These are phyloP conservation scores for Phrynosoma platyrhinos DNA, from an alignment of 2,113 vertebrate genomes.

Conservation along the genomic window DNA sequence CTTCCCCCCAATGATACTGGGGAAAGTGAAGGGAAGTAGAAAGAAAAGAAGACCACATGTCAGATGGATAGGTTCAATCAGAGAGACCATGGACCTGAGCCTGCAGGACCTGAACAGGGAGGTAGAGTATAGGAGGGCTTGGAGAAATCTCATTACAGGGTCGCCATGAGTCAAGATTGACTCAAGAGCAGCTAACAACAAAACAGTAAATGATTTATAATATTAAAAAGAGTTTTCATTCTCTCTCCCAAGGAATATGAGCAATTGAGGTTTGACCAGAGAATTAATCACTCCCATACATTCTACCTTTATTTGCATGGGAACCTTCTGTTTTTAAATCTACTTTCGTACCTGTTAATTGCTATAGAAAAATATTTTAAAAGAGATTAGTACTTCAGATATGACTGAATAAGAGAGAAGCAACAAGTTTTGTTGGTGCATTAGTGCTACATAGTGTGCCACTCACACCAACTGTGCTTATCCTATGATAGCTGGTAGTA, in stretches of 20 bases:
- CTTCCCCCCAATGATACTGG: no score
- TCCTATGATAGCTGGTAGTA: not conserved
- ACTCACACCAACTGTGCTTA: not conserved
- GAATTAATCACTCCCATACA: conserved; percentile 10
- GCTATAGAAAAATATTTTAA: not conserved
- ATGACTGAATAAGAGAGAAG: conserved; percentile 25
- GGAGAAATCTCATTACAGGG: no score
- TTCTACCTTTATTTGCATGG: conserved; percentile 16
- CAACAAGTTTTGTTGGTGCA: not conserved
- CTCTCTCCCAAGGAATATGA: not conserved
- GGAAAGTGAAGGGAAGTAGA: no score
- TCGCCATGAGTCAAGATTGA: no score
- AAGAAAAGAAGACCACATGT: no score
- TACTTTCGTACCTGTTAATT: conserved; percentile 13
- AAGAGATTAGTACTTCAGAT: conserved; percentile 22
- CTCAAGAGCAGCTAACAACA: no score
- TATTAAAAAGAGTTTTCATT: conserved; percentile 15
- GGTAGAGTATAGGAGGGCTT: no score
- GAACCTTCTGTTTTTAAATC: conserved; percentile 32
- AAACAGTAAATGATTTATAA: not conserved
- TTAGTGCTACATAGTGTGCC: not conserved
- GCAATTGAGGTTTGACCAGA: not conserved
- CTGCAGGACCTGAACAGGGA: no score
- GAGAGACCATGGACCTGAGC: no score
- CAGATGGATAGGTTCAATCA: no score